phyloP scores from a whole-genome alignment of 2,797 vertebrate species.

The Schizopygopsis pylzovi region DNA sequence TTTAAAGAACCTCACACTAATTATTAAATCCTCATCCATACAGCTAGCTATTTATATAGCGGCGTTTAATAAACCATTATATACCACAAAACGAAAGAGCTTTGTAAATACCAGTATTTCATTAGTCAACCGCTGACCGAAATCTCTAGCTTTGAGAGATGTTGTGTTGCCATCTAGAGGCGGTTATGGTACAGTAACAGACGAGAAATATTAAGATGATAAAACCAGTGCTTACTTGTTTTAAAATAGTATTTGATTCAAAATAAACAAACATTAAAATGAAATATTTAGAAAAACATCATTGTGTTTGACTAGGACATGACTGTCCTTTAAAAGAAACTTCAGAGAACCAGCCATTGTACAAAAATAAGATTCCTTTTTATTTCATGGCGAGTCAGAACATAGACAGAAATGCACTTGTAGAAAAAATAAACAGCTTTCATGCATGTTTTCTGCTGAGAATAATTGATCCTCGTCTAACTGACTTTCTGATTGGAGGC shows the following conservation, averaged over 20 bases:
- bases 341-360: constrained; percentile 71
- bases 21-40: background rate
- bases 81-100: background rate
- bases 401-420: constrained; percentile 84
- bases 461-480: constrained; percentile 67
- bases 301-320: background rate
- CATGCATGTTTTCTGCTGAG: constrained; percentile 68
- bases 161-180: constrained; percentile 6
- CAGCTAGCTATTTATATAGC: background rate
- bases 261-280: background rate
- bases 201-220: background rate
- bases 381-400: constrained; percentile 93
- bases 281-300: background rate
- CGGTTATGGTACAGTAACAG: background rate
- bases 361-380: constrained; percentile 94
- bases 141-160: background rate
- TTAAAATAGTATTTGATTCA: background rate
- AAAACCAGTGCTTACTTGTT: background rate
- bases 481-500: constrained; percentile 90
- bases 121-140: background rate
- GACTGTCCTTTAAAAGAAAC: background rate
- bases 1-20: background rate
- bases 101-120: background rate
- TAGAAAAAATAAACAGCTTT: constrained; percentile 98
- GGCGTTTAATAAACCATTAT: background rate